These are phyloP conservation scores for Allygus modestus DNA, from an alignment of 2,888 invertebrate species.

Conservation along the genomic window DNA sequence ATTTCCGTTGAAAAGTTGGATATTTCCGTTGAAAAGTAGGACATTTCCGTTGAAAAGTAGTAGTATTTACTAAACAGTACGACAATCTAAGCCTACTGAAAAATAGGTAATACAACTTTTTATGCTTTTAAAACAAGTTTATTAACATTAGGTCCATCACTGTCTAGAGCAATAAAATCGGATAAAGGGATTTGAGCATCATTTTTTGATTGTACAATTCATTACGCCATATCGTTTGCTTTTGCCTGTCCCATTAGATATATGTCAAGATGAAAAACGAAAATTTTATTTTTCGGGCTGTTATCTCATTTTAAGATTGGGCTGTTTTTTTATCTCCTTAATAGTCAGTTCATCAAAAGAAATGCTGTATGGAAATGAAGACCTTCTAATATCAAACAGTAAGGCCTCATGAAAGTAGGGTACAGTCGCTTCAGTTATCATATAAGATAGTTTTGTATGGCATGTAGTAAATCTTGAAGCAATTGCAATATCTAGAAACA, in stretches of 20 bases:
- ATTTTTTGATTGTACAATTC: not conserved
- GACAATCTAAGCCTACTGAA: no score
- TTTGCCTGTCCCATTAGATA: conserved; percentile 1
- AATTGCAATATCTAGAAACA: not conserved
- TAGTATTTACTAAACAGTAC: no score
- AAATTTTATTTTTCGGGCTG: not conserved
- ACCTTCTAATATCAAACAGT: not conserved
- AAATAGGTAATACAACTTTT: no score
- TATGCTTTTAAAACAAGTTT: conserved; percentile 71
- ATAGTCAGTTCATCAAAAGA: conserved; percentile 9
- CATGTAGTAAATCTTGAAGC: not conserved
- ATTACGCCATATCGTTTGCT: not conserved
- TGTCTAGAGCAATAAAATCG: not conserved
- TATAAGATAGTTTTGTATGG: not conserved
- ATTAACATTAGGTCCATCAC: conserved; percentile 3
- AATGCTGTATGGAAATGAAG: not conserved
- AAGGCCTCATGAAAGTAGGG: not conserved
- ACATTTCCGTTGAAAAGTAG: no score
- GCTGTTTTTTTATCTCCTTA: not conserved
- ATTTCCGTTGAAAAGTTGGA: no score
- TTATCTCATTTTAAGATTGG: not conserved
- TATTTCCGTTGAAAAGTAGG: no score
- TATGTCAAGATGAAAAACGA: not conserved
- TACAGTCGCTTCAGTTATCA: not conserved
- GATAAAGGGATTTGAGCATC: not conserved